A percentile compares a stretch with the other conserved stretches of the same genome.
These are phyloP conservation scores for Ceratitis capitata DNA, from an alignment of 1,140 invertebrate species.

Conservation along the genomic window DNA sequence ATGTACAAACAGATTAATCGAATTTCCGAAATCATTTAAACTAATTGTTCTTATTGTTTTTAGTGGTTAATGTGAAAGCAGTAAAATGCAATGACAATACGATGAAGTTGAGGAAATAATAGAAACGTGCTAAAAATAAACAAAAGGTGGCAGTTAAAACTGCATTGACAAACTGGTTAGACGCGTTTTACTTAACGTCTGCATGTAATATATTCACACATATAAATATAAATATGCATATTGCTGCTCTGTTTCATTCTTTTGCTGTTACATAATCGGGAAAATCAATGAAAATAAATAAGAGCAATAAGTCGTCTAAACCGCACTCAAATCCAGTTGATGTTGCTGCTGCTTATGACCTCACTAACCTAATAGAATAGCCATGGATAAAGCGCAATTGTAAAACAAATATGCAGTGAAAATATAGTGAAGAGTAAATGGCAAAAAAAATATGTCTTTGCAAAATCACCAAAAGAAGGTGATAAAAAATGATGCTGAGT, in stretches of 20 bases:
- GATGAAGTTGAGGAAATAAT: neutral
- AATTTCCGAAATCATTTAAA: constrained; percentile 6
- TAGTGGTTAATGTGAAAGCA: constrained; percentile 13
- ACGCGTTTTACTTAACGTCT: neutral
- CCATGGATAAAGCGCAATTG: neutral
- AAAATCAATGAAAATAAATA: too few relatives aligned
- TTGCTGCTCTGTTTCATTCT: neutral
- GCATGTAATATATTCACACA: too few relatives aligned
- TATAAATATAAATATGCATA: too few relatives aligned
- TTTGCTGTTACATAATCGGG: constrained; percentile 1
- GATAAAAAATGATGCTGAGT: too few relatives aligned
- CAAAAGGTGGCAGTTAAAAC: neutral
- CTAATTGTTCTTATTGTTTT: neutral
- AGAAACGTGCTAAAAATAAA: neutral
- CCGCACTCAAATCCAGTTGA: neutral
- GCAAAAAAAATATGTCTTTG: too few relatives aligned
- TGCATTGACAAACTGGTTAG: neutral
- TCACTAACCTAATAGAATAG: too few relatives aligned
- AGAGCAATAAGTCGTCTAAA: neutral
- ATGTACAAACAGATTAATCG: neutral
- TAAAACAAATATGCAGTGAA: neutral
- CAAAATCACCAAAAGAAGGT: too few relatives aligned
- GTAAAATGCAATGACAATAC: constrained; percentile 7
- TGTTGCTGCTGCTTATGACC: neutral
- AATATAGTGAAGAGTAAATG: too few relatives aligned